Base-by-base conservation (phyloP, 2,113 vertebrate species). In the Glareola pratincola region DNA sequence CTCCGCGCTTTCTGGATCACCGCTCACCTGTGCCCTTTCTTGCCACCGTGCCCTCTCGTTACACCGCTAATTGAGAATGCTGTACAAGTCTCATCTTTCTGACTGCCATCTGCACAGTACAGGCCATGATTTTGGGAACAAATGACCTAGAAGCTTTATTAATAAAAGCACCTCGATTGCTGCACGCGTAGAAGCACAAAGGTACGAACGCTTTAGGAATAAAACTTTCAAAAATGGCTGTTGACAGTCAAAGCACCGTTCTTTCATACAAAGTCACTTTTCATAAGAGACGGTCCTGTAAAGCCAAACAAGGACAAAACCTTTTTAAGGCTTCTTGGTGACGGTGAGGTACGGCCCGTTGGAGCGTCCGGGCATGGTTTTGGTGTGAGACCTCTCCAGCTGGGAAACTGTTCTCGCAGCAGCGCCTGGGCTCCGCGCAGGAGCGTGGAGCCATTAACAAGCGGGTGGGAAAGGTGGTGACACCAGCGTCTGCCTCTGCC, bases 321-420 rank as follows among this genome's bases (percentile, higher is more conserved):
- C 9, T 21, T 69, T 37, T 1, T 9, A 6, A 68, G 64, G n/a
- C 1, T 0, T 21, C 9, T 41, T 7, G 74, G 29, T 14, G 67
- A 21, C 0, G 3, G 48, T 4, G 14, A 8, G 50, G n/a, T 37
- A 14, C 1, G 3, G 64, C 22, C n/a, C 17, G 15, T 2, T 6
- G 29, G 15, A 47, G 14, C 2, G 6, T 0, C 5, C 1, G 2
- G 78, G 15, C 14, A 19, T 1, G 0, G 0, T 15, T 77, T 26
- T 16, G 16, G 80, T 3, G 8, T 0, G 0, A 73, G 54, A 24
- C 29, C 32, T 34, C 24, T 59, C 62, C 1, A 0, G 43, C 30
- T 34, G 51, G 41, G 57, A 54, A 32, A 14, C 32, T 3, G 26
- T 14, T 51, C 20, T 2, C 1, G 17, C 76, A 37, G 56, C 34